Base-by-base conservation (phyloP, 1,140 invertebrate species). In the Steinernema khuongi region DNA sequence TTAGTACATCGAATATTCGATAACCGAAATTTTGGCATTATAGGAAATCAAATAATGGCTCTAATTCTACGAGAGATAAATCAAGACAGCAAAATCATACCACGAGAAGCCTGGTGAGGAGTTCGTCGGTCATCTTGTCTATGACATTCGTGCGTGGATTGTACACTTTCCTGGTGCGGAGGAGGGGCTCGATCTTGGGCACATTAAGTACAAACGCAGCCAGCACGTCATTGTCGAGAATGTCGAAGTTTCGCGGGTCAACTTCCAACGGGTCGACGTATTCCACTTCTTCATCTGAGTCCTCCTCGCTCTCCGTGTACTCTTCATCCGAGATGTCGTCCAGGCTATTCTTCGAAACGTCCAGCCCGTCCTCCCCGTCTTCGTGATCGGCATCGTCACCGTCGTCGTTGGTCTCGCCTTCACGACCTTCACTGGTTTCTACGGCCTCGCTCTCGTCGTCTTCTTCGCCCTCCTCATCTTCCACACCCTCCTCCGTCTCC, bases 401-500 rank as follows among this genome's bases (percentile, higher is more conserved):
- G 26, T 60, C 70, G 7, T n/a, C 30, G 18, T 71, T 43, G 26
- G 68, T 43, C 69, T 71, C 70, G 4, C 69, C 41, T 71, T 71
- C 70, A 26, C 69, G 17, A 69, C 11, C 60, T 70, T 71, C 70
- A 26, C 2, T 30, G 4, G 29, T 29, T 73, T 71, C 71, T 4
- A 28, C 41, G 31, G 4, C n/a, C 32, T 71, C 28, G 11, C 18
- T 18, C 50, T 74, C 28, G 17, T 71, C 71, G 29, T 73, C 67
- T 30, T 73, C 68, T 69, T 69, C 68, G 31, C n/a, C 30, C 4
- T 31, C 19, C 68, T 69, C 68, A 31, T 69, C 68, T 17, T 33
- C 71, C 30, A 74, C 71, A 18, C n/a, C 11, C 11, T 73, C 29
- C 14, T 30, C 28, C 1, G 1, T 22, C 26, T 32, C 41, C 29